phyloP scores from a whole-genome alignment of 1,140 invertebrate genomes.

The Oryctes rhinoceros region DNA sequence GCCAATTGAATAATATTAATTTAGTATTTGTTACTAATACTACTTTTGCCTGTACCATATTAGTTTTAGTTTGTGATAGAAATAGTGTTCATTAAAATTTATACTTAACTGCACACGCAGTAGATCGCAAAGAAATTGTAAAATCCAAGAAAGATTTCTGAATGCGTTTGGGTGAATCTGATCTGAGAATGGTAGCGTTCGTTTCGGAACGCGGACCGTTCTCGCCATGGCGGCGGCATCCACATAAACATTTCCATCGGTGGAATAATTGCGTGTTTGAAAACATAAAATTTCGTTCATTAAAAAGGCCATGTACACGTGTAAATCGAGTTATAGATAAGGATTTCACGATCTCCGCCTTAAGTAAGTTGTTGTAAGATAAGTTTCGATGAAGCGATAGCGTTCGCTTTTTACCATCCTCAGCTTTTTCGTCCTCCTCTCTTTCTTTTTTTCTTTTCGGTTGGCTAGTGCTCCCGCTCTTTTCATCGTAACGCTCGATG shows the following conservation, averaged over 20 bases:
- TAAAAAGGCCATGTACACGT: constrained; percentile 39
- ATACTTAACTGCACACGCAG: too few relatives aligned
- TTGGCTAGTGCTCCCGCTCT: constrained; percentile 12
- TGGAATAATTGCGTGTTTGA: constrained; percentile 41
- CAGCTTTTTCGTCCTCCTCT: constrained; percentile 6
- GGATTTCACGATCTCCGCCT: constrained; percentile 39
- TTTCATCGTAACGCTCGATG: constrained; percentile 17
- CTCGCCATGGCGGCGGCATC: neutral
- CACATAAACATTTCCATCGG: constrained; percentile 32
- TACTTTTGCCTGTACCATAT: too few relatives aligned
- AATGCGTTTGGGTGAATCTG: neutral
- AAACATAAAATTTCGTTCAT: constrained; percentile 42
- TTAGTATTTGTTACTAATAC: too few relatives aligned
- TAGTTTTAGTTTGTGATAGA: too few relatives aligned
- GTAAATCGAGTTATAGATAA: constrained; percentile 40
- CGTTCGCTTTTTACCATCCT: constrained; percentile 33
- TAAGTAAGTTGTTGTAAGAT: constrained; percentile 40
- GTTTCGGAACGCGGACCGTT: neutral
- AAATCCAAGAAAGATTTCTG: too few relatives aligned
- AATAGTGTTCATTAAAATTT: too few relatives aligned
- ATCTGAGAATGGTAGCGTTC: neutral
- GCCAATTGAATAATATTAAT: too few relatives aligned
- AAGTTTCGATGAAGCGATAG: constrained; percentile 40
- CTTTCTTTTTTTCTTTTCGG: neutral
- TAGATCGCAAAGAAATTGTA: too few relatives aligned